Evolutionary conservation across 2,888 invertebrate species (phyloP), one percentile per base, ranked within the genome.

Genomic region (Cremastinae sp.): DNA sequence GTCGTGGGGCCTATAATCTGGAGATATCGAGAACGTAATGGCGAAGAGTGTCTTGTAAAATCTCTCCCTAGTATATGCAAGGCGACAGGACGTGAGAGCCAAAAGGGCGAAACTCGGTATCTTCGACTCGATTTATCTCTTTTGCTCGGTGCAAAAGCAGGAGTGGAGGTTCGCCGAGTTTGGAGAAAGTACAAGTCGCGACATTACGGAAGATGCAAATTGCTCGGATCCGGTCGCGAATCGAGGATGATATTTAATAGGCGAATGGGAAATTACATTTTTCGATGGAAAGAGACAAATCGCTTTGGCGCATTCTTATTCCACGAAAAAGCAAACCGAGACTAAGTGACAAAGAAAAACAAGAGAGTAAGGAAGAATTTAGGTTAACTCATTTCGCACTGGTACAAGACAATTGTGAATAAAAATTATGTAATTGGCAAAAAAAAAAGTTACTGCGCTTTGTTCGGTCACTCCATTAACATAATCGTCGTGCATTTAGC

Each of bases 151-250:
- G 12, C 34, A 34, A 12, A 47, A 45, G 28, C 9, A 18, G 12
- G 38, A 58, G 36, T 36, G 51, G 43, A 56, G 12, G 22, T 28
- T 72, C 61, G 18, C 34, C 56, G 53, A 43, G 64, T 54, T 69
- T 59, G 53, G 76, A 76, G 76, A 76, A 76, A 76, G 76, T 73
- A 65, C 51, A 45, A 28, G 43, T 53, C 53, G 62, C 58, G 54
- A 72, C 73, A 73, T 76, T 69, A 34, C 68, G 72, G 64, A 75
- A 68, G 75, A 79, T 78, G 79, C 64, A 80, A 80, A 80, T 80
- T 79, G 62, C 62, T 72, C 45, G 36, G 38, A 79, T 80, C 77
- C 79, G 79, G 74, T 47, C 71, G 61, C 2, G 43, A 69, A 78
- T 78, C 70, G 61, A 62, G 58, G 53, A 59, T 73, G 56, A 51